Conservation (phyloP, 2,797 vertebrate genomes). For the Melanotaenia boesemani region DNA sequence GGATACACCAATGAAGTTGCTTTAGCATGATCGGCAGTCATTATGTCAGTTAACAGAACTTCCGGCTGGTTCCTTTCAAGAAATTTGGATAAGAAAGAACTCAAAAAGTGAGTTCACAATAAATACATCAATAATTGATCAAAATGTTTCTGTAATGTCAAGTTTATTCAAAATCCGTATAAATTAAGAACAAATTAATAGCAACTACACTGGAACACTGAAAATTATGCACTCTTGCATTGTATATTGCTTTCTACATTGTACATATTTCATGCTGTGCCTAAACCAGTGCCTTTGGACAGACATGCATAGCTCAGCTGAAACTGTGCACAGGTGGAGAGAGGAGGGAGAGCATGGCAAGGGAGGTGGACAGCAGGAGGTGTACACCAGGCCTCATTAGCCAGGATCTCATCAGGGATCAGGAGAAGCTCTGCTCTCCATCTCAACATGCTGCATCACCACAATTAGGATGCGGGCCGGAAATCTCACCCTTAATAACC, state of each 20-base stretch:
- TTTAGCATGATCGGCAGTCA: conserved; percentile 16
- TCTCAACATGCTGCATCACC: conserved; percentile 59
- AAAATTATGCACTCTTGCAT: not conserved
- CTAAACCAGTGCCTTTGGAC: conserved; percentile 8
- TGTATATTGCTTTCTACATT: not conserved
- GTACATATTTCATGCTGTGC: conserved; percentile 5
- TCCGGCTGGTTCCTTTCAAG: conserved; percentile 23
- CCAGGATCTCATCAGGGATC: conserved; percentile 48
- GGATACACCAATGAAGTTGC: conserved; percentile 22
- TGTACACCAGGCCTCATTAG: conserved; percentile 71
- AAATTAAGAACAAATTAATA: not conserved
- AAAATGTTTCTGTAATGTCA: conserved; percentile 11
- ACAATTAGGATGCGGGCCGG: conserved; percentile 52
- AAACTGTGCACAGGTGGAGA: conserved; percentile 56
- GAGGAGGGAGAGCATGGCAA: conserved; percentile 26
- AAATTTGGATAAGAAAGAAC: conserved; percentile 25
- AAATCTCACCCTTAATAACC: conserved; percentile 44
- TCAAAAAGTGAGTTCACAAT: not conserved
- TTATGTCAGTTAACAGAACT: conserved; percentile 21
- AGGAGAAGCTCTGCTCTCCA: conserved; percentile 43
- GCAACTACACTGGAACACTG: not conserved
- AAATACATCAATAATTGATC: conserved; percentile 11
- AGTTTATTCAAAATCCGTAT: conserved; percentile 2
- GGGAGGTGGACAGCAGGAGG: conserved; percentile 69
- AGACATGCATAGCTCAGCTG: conserved; percentile 60